Conservation (phyloP, 1,140 invertebrate genomes). For the Drosophila mauritiana region DNA sequence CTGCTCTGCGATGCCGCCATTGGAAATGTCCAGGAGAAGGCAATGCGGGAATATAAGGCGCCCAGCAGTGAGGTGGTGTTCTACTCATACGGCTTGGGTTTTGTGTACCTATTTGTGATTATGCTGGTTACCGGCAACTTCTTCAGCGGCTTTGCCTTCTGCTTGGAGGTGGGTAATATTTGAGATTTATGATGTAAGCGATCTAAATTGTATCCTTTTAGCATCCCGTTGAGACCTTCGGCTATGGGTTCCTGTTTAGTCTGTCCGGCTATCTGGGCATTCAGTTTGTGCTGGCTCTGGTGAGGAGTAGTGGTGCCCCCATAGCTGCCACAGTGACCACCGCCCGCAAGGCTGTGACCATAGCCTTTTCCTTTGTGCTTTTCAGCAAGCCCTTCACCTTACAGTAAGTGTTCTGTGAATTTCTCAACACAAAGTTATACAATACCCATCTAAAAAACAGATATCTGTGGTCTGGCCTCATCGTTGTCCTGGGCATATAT, state of each 20-base stretch:
- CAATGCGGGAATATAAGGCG: conserved; percentile 93
- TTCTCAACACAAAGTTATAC: no score
- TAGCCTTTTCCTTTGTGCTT: conserved; percentile 95
- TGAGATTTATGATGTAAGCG: no score
- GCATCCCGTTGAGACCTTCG: conserved; percentile 92
- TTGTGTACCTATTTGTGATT: conserved; percentile 92
- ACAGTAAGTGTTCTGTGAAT: conserved; percentile 88
- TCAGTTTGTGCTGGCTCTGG: conserved; percentile 95
- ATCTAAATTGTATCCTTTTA: conserved; percentile 81
- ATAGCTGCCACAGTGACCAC: conserved; percentile 96
- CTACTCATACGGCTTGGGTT: conserved; percentile 96
- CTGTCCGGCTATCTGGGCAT: conserved; percentile 96
- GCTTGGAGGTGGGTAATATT: conserved; percentile 88
- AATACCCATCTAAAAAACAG: conserved; percentile 85
- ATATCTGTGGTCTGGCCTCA: conserved; percentile 94
- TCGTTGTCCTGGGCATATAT: conserved; percentile 96
- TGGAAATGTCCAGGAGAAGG: conserved; percentile 98
- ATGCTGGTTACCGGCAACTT: conserved; percentile 91
- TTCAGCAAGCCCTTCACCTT: conserved; percentile 97
- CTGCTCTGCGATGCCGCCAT: conserved; percentile 96
- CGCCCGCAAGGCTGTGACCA: conserved; percentile 95
- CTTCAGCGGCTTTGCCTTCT: conserved; percentile 91
- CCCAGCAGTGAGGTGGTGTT: conserved; percentile 96
- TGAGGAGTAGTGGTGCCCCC: conserved; percentile 94
- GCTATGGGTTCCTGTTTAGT: conserved; percentile 94